phyloP scores from a whole-genome alignment of 2,113 vertebrate genomes.

The Cinclus cinclus region DNA sequence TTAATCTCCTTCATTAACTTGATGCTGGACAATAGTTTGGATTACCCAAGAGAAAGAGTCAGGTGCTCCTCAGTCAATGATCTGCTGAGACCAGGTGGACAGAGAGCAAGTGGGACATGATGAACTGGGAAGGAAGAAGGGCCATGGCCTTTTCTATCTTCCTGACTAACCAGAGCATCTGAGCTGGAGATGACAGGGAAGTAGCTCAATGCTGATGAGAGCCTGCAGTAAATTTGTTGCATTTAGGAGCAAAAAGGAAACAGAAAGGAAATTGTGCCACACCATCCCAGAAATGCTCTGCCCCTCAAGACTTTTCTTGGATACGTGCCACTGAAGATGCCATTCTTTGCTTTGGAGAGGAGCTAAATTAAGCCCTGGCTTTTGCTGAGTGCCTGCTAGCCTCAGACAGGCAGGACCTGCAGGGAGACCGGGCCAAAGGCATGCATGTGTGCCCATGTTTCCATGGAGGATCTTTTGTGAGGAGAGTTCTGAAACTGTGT shows the following conservation, averaged over 20 bases:
- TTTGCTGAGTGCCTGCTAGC: not conserved
- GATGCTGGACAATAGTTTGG: not conserved
- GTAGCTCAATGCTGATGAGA: not conserved
- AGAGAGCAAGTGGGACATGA: not conserved
- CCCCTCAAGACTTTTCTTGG: not conserved
- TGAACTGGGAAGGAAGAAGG: not conserved
- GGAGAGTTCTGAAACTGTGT: not conserved
- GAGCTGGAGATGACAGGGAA: not conserved
- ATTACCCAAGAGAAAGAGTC: not conserved
- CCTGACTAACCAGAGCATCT: not conserved
- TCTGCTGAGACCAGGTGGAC: not conserved
- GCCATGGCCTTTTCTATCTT: not conserved
- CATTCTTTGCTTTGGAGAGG: not conserved
- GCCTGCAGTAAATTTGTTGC: not conserved
- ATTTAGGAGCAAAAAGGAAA: not conserved
- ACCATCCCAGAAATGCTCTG: not conserved
- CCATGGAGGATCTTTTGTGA: not conserved
- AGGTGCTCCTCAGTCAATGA: not conserved
- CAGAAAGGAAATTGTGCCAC: not conserved
- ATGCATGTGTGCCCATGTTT: fast-evolving
- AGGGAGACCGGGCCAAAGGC: not conserved
- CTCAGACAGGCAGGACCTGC: not conserved
- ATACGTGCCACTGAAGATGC: not conserved
- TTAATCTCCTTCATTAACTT: not conserved
- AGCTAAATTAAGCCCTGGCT: not conserved